Percentiles rank a stretch among this genome's conserved stretches.
These are phyloP conservation scores for Nothobranchius furzeri DNA, from an alignment of 2,113 vertebrate species.

Conservation along the genomic window DNA sequence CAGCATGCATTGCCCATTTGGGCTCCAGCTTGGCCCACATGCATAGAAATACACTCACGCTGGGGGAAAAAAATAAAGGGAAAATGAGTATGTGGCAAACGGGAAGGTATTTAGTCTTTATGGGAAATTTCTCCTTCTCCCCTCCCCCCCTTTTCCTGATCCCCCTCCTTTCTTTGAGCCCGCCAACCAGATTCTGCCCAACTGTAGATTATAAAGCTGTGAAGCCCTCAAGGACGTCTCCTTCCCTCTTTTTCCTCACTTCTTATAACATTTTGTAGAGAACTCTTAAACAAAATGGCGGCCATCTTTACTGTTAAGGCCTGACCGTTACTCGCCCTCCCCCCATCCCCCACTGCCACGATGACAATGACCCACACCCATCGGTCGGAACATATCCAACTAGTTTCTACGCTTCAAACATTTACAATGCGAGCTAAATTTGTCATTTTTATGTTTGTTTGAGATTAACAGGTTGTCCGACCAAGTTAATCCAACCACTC, in stretches of 20 bases:
- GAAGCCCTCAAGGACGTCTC: slow-evolving; percentile 47
- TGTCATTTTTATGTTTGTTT: too few species aligned
- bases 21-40: too few species aligned
- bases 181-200: slow-evolving; percentile 53
- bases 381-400: not conserved
- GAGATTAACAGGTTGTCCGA: too few species aligned
- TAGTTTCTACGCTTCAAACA: too few species aligned
- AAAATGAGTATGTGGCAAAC: slow-evolving; percentile 11
- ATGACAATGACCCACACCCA: slow-evolving; percentile 32
- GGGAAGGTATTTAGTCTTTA: slow-evolving; percentile 19
- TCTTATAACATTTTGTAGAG: slow-evolving; percentile 11
- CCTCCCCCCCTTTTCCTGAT: slow-evolving; percentile 49
- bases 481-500: too few species aligned
- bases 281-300: slow-evolving; percentile 75
- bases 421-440: too few species aligned
- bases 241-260: slow-evolving; percentile 35
- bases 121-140: slow-evolving; percentile 16
- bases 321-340: slow-evolving; percentile 67
- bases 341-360: slow-evolving; percentile 62
- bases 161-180: slow-evolving; percentile 35
- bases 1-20: too few species aligned
- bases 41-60: slow-evolving; percentile 61
- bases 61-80: slow-evolving; percentile 12
- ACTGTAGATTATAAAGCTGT: slow-evolving; percentile 19
- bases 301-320: slow-evolving; percentile 37